Evolutionary conservation across 2,113 vertebrate genomes (phyloP).

Genomic region (Struthidea cinerea): DNA sequence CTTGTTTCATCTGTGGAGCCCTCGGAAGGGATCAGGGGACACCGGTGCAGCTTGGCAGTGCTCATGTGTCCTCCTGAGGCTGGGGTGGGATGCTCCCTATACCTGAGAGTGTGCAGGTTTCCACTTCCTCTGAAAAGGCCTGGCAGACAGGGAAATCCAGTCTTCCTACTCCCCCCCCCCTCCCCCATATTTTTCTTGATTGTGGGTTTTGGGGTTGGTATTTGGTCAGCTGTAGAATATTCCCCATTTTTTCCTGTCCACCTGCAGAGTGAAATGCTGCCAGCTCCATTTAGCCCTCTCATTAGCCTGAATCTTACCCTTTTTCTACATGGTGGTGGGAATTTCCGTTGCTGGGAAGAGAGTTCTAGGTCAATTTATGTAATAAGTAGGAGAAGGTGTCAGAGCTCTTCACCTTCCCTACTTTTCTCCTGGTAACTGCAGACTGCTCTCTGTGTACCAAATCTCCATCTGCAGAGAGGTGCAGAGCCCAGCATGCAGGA

Average conservation of each 20-base stretch:
- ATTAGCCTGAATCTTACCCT: neutral
- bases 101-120: too few relatives aligned
- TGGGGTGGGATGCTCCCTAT: neutral
- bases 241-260: neutral
- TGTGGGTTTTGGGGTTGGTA: neutral
- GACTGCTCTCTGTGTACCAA: neutral
- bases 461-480: neutral
- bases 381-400: neutral
- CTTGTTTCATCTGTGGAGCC: neutral
- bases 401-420: neutral
- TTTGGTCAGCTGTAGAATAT: neutral
- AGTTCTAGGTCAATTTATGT: neutral
- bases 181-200: neutral
- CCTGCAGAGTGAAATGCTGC: neutral
- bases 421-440: neutral
- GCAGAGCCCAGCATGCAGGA: neutral
- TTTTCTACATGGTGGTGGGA: neutral
- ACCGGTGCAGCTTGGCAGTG: accelerated
- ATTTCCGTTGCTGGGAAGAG: neutral
- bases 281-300: neutral
- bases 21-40: neutral
- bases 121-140: neutral
- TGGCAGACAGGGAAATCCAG: neutral
- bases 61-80: accelerated
- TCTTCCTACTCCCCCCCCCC: too few relatives aligned